Conservation (phyloP, 1,140 invertebrate species). For the Muscidifurax raptorellus region DNA sequence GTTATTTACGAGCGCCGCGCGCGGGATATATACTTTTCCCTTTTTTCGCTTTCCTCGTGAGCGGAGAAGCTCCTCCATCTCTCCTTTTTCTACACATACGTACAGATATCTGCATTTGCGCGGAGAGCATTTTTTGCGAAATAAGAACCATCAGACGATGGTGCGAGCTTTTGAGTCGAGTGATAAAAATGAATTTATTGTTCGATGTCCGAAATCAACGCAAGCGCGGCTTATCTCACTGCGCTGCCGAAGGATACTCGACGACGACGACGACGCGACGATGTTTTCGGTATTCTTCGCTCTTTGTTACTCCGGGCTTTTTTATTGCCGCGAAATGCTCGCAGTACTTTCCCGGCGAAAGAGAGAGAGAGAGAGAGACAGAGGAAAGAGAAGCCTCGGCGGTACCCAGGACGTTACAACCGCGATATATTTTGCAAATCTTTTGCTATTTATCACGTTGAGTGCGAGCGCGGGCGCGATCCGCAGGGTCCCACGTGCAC, state of each 20-base stretch:
- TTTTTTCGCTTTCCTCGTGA: neutral
- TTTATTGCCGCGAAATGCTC: constrained; percentile 31
- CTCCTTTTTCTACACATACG: neutral
- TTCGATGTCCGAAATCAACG: neutral
- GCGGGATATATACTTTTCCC: constrained; percentile 21
- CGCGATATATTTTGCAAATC: constrained; percentile 65
- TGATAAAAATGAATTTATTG: neutral
- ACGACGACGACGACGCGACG: neutral
- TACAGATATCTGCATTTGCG: neutral
- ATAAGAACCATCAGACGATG: neutral
- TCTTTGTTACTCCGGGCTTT: neutral
- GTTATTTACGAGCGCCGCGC: constrained; percentile 50
- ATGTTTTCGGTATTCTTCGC: neutral
- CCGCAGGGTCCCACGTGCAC: constrained; percentile 55
- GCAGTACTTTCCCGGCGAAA: neutral
- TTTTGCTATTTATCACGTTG: constrained; percentile 64
- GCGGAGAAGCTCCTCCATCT: neutral
- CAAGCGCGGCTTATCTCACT: neutral
- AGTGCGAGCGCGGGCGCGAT: neutral
- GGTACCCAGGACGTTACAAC: constrained; percentile 32
- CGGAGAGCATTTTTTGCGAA: neutral
- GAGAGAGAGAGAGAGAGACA: neutral
- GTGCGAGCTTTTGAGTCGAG: neutral
- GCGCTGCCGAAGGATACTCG: neutral
- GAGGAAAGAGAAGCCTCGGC: neutral